Conservation (phyloP, 1,140 invertebrate species). For the Drosophila mojavensis region DNA sequence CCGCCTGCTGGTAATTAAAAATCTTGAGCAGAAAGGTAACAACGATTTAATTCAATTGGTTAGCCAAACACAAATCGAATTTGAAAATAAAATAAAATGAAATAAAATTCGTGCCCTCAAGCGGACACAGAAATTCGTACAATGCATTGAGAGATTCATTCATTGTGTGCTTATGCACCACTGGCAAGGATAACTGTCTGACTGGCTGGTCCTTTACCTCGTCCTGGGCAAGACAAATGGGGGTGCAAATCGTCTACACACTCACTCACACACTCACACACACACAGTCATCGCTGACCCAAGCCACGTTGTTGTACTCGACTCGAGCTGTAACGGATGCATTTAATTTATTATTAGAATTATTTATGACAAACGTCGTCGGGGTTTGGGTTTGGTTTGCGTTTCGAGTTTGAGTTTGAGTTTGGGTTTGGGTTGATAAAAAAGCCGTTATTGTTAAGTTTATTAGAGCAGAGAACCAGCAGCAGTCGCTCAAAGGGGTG, state of each 20-base stretch:
- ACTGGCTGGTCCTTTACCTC: not conserved
- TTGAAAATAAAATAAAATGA: slow-evolving; percentile 9
- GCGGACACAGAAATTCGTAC: slow-evolving; percentile 37
- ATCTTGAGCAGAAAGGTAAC: slow-evolving; percentile 42
- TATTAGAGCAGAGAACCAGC: slow-evolving; percentile 60
- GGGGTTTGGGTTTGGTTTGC: slow-evolving; percentile 24
- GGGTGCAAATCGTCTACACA: slow-evolving; percentile 70
- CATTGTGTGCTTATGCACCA: slow-evolving; percentile 61
- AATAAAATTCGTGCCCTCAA: slow-evolving; percentile 20
- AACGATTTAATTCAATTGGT: slow-evolving; percentile 73
- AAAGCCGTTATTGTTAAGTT: slow-evolving; percentile 82
- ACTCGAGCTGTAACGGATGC: slow-evolving; percentile 75
- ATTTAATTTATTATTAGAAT: slow-evolving; percentile 84
- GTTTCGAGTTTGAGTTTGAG: slow-evolving; percentile 16
- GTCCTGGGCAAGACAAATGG: slow-evolving; percentile 74
- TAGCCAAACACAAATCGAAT: slow-evolving; percentile 60
- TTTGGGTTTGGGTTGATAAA: slow-evolving; percentile 67
- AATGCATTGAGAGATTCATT: slow-evolving; percentile 17
- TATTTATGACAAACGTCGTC: slow-evolving; percentile 71
- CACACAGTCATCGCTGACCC: slow-evolving; percentile 60
- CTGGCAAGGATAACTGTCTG: slow-evolving; percentile 79
- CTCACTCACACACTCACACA: slow-evolving; percentile 7
- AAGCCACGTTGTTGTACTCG: slow-evolving; percentile 29
- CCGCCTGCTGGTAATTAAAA: slow-evolving; percentile 62
- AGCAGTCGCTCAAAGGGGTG: slow-evolving; percentile 58